These are phyloP conservation scores for Synergus gifuensis DNA, from an alignment of 2,888 invertebrate species.

Conservation along the genomic window DNA sequence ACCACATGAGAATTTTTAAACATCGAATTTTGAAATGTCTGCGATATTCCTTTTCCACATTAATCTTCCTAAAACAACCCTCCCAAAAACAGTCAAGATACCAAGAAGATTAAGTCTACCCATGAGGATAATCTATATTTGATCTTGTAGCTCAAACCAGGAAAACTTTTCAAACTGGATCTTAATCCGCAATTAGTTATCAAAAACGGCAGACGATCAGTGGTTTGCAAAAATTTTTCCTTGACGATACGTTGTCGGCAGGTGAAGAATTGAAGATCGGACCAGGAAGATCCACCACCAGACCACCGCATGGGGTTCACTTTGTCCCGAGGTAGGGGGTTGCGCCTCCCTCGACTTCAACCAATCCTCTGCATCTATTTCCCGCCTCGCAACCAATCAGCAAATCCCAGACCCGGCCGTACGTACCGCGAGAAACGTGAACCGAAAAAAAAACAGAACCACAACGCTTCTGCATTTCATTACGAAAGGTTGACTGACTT, in stretches of 20 bases:
- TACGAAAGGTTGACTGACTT: conserved; percentile 48
- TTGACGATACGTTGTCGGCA: conserved; percentile 46
- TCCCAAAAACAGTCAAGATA: neutral
- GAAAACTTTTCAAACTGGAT: neutral
- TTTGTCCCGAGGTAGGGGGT: conserved; percentile 57
- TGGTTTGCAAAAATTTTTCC: neutral
- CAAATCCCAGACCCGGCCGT: conserved; percentile 50
- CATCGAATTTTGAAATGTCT: neutral
- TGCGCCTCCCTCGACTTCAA: conserved; percentile 65
- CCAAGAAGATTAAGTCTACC: neutral
- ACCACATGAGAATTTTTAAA: too few species aligned
- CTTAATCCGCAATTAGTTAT: neutral
- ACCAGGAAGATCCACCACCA: conserved; percentile 42
- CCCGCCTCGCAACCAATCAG: conserved; percentile 62
- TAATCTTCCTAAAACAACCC: neutral
- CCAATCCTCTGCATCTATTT: conserved; percentile 59
- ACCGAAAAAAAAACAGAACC: conserved; percentile 40
- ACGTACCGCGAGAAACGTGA: conserved; percentile 44
- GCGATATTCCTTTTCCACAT: neutral
- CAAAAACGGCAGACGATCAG: neutral
- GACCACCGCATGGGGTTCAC: conserved; percentile 19
- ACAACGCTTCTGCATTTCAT: conserved; percentile 41
- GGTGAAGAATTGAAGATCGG: conserved; percentile 59
- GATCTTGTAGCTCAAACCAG: neutral
- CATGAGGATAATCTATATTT: neutral